Conservation (phyloP, 2,113 vertebrate genomes). For the Colistium nudipinnis region DNA sequence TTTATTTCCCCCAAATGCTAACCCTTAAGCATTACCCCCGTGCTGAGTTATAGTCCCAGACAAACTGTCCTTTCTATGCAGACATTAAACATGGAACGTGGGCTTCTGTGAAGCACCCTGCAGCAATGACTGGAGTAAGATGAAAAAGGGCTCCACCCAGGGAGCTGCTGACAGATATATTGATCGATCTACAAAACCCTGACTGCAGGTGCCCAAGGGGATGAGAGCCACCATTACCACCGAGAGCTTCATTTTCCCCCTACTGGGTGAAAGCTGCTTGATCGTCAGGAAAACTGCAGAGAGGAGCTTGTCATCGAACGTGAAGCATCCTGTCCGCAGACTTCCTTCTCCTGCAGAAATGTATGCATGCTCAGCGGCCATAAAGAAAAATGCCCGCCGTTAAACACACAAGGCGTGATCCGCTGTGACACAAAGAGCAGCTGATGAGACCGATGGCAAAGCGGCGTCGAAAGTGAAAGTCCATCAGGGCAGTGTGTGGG, state of each 20-base stretch:
- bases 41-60: conserved; percentile 8
- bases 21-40: not conserved
- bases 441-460: conserved; percentile 1
- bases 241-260: conserved; percentile 3
- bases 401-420: conserved; percentile 18
- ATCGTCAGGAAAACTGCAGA: conserved; percentile 27
- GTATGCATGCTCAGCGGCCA: conserved; percentile 6
- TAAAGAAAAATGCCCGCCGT: conserved; percentile 5
- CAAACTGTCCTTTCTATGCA: conserved; percentile 13
- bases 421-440: not conserved
- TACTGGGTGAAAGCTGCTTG: conserved; percentile 21
- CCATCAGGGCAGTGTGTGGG: not conserved
- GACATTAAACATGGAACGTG: conserved; percentile 24
- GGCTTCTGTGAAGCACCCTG: conserved; percentile 18
- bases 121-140: conserved; percentile 29
- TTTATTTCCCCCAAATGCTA: not conserved
- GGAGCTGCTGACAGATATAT: conserved; percentile 66
- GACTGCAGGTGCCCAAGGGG: conserved; percentile 33
- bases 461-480: conserved; percentile 1
- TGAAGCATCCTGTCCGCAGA: too few relatives aligned
- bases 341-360: conserved; percentile 2
- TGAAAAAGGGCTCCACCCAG: conserved; percentile 48
- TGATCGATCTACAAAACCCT: conserved; percentile 61
- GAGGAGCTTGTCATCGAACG: conserved; percentile 30
- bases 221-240: conserved; percentile 39